Conservation (phyloP, 2,797 vertebrate genomes). For the Monodelphis domestica region DNA sequence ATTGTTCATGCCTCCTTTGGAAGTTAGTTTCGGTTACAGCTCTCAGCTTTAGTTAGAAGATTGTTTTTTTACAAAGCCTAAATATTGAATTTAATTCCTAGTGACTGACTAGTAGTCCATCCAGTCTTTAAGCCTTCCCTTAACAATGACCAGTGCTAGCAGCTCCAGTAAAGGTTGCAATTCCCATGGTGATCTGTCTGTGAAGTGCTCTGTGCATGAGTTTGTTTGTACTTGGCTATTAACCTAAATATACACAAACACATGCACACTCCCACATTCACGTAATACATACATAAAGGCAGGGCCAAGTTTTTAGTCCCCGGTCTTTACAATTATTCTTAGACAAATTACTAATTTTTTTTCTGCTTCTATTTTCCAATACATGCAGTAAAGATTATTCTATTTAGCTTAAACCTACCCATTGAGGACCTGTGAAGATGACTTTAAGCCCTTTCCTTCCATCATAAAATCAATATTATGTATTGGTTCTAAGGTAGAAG, state of each 20-base stretch:
- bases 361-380: not conserved
- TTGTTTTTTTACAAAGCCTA: conserved; percentile 15
- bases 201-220: not conserved
- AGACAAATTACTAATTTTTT: not conserved
- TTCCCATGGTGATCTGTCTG: not conserved
- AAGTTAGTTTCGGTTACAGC: conserved; percentile 26
- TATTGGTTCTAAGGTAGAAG: no score
- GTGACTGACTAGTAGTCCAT: conserved; percentile 7
- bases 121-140: conserved; percentile 29
- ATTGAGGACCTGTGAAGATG: not conserved
- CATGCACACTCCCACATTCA: not conserved
- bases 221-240: not conserved
- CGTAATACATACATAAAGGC: not conserved
- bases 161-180: not conserved
- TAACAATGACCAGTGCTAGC: not conserved
- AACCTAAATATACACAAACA: not conserved
- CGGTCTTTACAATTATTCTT: not conserved
- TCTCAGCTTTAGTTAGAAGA: conserved; percentile 20
- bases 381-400: conserved; percentile 24
- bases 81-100: conserved; percentile 8
- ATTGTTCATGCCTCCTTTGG: conserved; percentile 33
- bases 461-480: no score
- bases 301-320: not conserved
- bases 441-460: no score
- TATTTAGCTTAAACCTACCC: not conserved